Percentiles rank a stretch among this genome's conserved stretches.
phyloP scores from a whole-genome alignment of 2,888 invertebrate genomes.

The Allygus modestus region DNA sequence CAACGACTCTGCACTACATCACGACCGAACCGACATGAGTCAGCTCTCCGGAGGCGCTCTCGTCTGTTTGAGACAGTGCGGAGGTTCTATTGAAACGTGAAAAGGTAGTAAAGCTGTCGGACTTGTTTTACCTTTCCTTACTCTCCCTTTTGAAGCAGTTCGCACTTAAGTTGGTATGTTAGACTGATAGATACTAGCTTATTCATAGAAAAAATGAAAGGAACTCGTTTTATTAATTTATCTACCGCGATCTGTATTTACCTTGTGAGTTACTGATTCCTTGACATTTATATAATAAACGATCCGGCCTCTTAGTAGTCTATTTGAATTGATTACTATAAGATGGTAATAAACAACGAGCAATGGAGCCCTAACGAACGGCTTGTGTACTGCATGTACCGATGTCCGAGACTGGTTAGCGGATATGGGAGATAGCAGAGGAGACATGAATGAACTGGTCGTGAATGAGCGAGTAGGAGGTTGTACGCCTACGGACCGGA shows the following conservation, averaged over 20 bases:
- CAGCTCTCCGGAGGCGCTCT: neutral
- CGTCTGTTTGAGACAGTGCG: no score
- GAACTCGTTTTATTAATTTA: no score
- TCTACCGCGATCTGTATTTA: no score
- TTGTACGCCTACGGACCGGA: conserved; percentile 22
- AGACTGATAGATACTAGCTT: no score
- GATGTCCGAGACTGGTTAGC: conserved; percentile 31
- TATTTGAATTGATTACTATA: neutral
- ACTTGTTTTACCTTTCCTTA: no score
- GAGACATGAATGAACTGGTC: conserved; percentile 57
- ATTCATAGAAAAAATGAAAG: no score
- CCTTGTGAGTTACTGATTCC: conserved; percentile 4
- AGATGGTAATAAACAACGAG: neutral
- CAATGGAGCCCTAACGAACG: neutral
- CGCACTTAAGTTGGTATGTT: no score
- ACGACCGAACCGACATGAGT: neutral
- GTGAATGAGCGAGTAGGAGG: conserved; percentile 58
- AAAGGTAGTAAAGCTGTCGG: no score
- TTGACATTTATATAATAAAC: conserved; percentile 27
- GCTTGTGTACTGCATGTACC: neutral
- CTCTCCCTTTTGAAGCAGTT: no score
- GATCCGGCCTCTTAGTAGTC: neutral
- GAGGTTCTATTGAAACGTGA: no score
- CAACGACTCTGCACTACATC: neutral
- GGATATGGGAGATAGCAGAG: conserved; percentile 46